These are phyloP conservation scores for Microlaimidae sp. DNA, from an alignment of 2,888 invertebrate species.

Conservation along the genomic window DNA sequence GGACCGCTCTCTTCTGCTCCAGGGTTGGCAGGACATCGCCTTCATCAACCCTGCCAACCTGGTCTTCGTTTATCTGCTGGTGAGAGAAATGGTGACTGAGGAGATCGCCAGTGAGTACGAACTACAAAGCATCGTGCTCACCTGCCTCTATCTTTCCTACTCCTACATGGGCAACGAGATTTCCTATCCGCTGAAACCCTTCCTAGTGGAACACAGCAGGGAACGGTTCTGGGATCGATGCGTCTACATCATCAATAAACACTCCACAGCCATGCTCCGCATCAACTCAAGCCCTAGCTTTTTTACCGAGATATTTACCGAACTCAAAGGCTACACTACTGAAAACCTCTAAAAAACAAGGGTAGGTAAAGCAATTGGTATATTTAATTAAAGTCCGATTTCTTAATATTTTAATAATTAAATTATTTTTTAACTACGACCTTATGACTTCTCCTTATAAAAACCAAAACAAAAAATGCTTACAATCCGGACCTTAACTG, in stretches of 20 bases:
- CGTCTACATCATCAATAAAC: slow-evolving; percentile 68
- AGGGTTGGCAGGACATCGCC: slow-evolving; percentile 99
- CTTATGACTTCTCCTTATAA: no score
- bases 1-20: slow-evolving; percentile 79
- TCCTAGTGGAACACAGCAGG: slow-evolving; percentile 62
- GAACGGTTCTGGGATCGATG: slow-evolving; percentile 96
- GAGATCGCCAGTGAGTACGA: slow-evolving; percentile 64
- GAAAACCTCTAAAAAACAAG: no score
- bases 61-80: slow-evolving; percentile 95
- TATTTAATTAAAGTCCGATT: no score
- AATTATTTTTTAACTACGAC: no score
- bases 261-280: slow-evolving; percentile 83
- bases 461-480: no score
- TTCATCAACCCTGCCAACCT: slow-evolving; percentile 99
- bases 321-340: slow-evolving; percentile 55
- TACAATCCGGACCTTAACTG: no score
- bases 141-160: slow-evolving; percentile 93
- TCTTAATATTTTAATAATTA: no score
- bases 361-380: no score
- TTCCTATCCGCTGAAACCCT: slow-evolving; percentile 95
- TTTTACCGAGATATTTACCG: slow-evolving; percentile 96
- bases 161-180: slow-evolving; percentile 99
- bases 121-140: slow-evolving; percentile 80
- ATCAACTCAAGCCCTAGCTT: slow-evolving; percentile 95
- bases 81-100: slow-evolving; percentile 61